Evolutionary conservation across 2,888 invertebrate species (phyloP), one percentile per base, ranked within the genome.

Genomic region (Caenorhabditis sp.): DNA sequence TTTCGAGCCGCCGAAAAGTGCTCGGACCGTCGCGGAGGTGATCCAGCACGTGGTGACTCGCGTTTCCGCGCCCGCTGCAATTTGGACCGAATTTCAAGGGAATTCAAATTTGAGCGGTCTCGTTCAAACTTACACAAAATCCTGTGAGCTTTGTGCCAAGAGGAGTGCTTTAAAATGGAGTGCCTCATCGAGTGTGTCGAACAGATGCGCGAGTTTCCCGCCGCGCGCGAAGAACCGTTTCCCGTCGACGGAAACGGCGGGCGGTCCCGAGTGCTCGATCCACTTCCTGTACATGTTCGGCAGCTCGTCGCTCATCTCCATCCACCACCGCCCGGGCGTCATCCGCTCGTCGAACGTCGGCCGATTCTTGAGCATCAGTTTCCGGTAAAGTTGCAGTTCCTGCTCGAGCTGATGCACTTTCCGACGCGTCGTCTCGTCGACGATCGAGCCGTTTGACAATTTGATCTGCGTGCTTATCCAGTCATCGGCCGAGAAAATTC

Each of bases 171-270:
- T 68, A 13, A 43, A 32, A 35, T 68, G 58, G 13, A 68, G 8
- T 17, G 48, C 50, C 26, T 68, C 68, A 30, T 68, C 68, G 4
- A 68, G 32, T n/a, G 52, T 45, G 2, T 50, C 50, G 20, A 58
- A 68, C 35, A 68, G 20, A 41, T 68, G 68, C 24, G 68, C 68
- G 5, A 68, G 24, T 26, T 68, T 68, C 22, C 68, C 68, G 17
- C 59, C 68, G 39, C 52, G 58, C 7, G 58, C 41, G 35, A 68
- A 68, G 5, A 59, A 59, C 15, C 35, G 41, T 15, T 68, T 68
- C 8, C 50, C 58, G n/a, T 68, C 68, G 17, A 68, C 41, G 6
- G 68, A 58, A 7, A 68, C 68, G 0, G 68, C 68, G 9, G 68
- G 68, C n/a, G 45, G 17, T 32, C 58, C 41, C 2, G 68, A 68